Conservation (phyloP, 2,888 invertebrate species). For the Prosapia bicincta region DNA sequence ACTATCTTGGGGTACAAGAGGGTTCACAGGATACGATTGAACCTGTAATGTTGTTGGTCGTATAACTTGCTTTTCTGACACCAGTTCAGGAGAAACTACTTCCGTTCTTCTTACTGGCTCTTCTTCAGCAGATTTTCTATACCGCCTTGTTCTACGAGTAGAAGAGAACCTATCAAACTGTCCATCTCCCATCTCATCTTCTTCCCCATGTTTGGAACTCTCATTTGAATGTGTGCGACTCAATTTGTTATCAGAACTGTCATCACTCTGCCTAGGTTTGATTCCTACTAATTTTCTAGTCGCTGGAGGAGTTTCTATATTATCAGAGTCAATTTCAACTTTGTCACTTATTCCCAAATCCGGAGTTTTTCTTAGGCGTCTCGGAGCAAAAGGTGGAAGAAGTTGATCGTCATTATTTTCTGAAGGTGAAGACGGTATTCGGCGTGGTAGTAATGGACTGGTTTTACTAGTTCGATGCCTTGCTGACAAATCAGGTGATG, state of each 20-base stretch:
- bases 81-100: constrained; percentile 43
- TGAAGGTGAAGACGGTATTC: constrained; percentile 33
- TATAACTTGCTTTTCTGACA: constrained; percentile 55
- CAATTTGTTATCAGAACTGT: constrained; percentile 44
- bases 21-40: constrained; percentile 52
- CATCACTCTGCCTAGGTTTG: constrained; percentile 25
- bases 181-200: constrained; percentile 61
- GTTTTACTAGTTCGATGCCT: constrained; percentile 31
- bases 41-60: constrained; percentile 53
- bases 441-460: constrained; percentile 36
- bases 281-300: constrained; percentile 56
- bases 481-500: constrained; percentile 10
- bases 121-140: constrained; percentile 56
- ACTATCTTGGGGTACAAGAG: constrained; percentile 49
- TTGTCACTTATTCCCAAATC: constrained; percentile 54
- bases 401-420: constrained; percentile 46
- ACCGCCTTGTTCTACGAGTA: constrained; percentile 75
- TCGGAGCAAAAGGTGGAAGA: constrained; percentile 43
- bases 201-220: constrained; percentile 34
- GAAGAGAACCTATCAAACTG: constrained; percentile 84
- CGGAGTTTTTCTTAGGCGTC: constrained; percentile 36
- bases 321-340: constrained; percentile 84
- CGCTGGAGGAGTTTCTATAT: constrained; percentile 85
- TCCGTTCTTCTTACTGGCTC: constrained; percentile 34
- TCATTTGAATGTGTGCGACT: constrained; percentile 23